Evolutionary conservation across 2,888 invertebrate genomes (phyloP).

Genomic region (Agrotis segetum): DNA sequence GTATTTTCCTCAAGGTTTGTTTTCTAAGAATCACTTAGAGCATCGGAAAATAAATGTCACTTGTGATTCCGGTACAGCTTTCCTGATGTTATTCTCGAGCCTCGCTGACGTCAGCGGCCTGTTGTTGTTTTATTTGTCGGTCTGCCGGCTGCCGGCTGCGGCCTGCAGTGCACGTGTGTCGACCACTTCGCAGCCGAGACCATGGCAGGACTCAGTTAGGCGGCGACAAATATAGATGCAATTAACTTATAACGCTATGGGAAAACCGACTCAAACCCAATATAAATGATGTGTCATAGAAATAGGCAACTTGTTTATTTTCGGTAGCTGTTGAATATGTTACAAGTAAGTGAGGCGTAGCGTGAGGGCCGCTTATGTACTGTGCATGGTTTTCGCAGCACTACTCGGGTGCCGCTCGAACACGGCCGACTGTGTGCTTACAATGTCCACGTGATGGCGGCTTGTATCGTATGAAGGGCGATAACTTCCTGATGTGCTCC

Average conservation of each 20-base stretch:
- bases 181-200: slow-evolving; percentile 6
- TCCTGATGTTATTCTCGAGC: neutral
- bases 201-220: neutral
- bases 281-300: neutral
- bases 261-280: neutral
- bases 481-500: slow-evolving; percentile 1
- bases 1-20: slow-evolving; percentile 1
- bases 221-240: neutral
- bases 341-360: slow-evolving; percentile 20
- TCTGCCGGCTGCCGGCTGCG: slow-evolving; percentile 10
- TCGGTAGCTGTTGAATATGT: neutral
- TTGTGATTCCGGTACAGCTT: slow-evolving; percentile 2
- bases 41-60: slow-evolving; percentile 1
- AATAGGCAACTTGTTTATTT: slow-evolving; percentile 1
- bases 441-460: neutral
- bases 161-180: slow-evolving; percentile 19
- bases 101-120: slow-evolving; percentile 39
- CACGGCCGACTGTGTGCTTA: neutral
- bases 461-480: slow-evolving; percentile 12
- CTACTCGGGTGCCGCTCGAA: neutral
- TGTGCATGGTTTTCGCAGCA: slow-evolving; percentile 44
- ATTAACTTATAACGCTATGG: slow-evolving; percentile 5
- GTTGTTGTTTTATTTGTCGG: too few relatives aligned
- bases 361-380: slow-evolving; percentile 42
- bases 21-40: slow-evolving; percentile 3